Evolutionary conservation across 2,113 vertebrate genomes (phyloP).

Genomic region (Paratilapia polleni): DNA sequence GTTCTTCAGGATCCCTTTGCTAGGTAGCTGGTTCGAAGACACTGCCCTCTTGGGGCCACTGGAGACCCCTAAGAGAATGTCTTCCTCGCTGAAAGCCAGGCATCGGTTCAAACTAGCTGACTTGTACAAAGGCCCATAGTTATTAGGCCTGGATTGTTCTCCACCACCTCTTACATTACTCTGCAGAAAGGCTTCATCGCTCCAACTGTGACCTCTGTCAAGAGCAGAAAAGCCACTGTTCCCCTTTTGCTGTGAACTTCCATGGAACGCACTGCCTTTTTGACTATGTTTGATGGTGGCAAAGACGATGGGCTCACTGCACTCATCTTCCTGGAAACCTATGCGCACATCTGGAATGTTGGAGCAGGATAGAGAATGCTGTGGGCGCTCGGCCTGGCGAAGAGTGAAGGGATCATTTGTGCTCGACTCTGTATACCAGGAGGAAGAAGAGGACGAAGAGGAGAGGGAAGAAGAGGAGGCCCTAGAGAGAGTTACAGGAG

Average conservation of each 20-base stretch:
- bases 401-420: constrained; percentile 64
- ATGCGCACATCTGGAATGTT: constrained; percentile 69
- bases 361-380: constrained; percentile 81
- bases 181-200: constrained; percentile 71
- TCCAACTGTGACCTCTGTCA: constrained; percentile 75
- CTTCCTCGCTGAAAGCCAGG: constrained; percentile 69
- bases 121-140: constrained; percentile 71
- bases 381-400: constrained; percentile 54
- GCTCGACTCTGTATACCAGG: constrained; percentile 79
- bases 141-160: constrained; percentile 3
- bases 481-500: constrained; percentile 56
- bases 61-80: constrained; percentile 63
- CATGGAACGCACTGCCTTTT: not conserved
- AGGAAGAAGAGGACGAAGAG: constrained; percentile 67
- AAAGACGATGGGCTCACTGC: constrained; percentile 50
- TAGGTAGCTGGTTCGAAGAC: constrained; percentile 74
- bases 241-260: constrained; percentile 7
- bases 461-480: constrained; percentile 74
- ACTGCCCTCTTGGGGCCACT: constrained; percentile 67
- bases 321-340: constrained; percentile 55
- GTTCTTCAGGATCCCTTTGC: constrained; percentile 82
- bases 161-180: constrained; percentile 2
- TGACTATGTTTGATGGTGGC: constrained; percentile 56
- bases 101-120: constrained; percentile 73
- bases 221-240: constrained; percentile 46